Evolutionary conservation across 2,113 vertebrate species (phyloP).

Genomic region (Salvelinus sp.): DNA sequence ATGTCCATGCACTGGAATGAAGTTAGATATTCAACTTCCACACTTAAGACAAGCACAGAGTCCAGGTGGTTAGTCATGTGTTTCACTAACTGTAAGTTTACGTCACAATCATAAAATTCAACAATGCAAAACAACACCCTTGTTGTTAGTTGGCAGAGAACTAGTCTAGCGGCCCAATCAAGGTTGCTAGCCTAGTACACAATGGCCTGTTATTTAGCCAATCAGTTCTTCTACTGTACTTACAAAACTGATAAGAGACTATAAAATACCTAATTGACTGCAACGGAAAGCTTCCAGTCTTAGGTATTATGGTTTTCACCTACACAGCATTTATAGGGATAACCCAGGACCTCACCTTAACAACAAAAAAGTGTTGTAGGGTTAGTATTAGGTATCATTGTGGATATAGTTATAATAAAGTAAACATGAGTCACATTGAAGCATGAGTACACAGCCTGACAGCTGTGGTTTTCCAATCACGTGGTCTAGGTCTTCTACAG

Average conservation of each 20-base stretch:
- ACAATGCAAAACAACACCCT: constrained; percentile 14
- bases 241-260: not conserved
- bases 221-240: constrained; percentile 15
- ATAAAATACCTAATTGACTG: not conserved
- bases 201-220: constrained; percentile 1
- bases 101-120: not conserved
- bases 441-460: not conserved
- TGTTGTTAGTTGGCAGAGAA: constrained; percentile 36
- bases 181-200: constrained; percentile 28
- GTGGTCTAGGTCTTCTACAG: not conserved
- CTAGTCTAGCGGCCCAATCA: not conserved
- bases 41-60: not conserved
- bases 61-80: not conserved
- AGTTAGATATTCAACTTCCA: constrained; percentile 10
- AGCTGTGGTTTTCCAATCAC: not conserved
- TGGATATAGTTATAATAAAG: not conserved
- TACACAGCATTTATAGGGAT: not conserved
- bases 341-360: no score
- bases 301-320: not conserved
- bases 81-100: not conserved
- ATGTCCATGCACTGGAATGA: constrained; percentile 32
- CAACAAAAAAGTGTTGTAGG: not conserved
- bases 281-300: not conserved
- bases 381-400: not conserved
- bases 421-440: not conserved